Evolutionary conservation across 2,888 invertebrate genomes (phyloP), one percentile per base, ranked within the genome.

Genomic region (Acanthosepion esculentum): DNA sequence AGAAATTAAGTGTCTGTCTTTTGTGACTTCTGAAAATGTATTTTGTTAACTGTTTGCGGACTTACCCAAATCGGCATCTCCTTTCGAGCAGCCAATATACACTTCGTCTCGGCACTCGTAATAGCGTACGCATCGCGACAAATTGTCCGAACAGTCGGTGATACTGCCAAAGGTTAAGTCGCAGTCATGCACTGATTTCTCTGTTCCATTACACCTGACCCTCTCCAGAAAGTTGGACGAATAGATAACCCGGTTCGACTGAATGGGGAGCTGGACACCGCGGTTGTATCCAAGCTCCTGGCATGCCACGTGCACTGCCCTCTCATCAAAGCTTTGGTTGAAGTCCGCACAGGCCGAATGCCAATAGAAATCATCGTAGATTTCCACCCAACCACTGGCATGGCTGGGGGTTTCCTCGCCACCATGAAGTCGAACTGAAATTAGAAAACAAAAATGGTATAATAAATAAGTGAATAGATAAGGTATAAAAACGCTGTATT

Each of bases 181-280:
- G 29, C 93, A 93, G 10, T 48, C 48, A 8, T 50, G 50, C 2
- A 93, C 50, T 6, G 93, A 93, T 18, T 29, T 93, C 33, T 93
- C 93, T n/a, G 48, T 93, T 12, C 93, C 93, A 2, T 48, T 48
- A 18, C 93, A 93, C 5, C n/a, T 41, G 48, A 93, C 53, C 53
- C 53, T 93, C n/a, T 93, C 93, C 33, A 93, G 53, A 48, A 48
- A 93, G 50, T 93, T 93, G 48, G 93, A 93, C 53, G 53, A n/a
- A 29, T 50, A 93, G 18, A 93, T 53, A 6, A 53, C n/a, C 53
- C 50, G n/a, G 26, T 93, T 93, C 53, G 93, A 93, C 18, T 93
- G 50, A 26, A 93, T 93, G 15, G 93, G 93, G 23, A 93, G 48
- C 29, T 93, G 97, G 98, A 98, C 6, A 98, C 98, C 97, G 98